phyloP scores from a whole-genome alignment of 2,797 vertebrate genomes.

The Lerista edwardsae region DNA sequence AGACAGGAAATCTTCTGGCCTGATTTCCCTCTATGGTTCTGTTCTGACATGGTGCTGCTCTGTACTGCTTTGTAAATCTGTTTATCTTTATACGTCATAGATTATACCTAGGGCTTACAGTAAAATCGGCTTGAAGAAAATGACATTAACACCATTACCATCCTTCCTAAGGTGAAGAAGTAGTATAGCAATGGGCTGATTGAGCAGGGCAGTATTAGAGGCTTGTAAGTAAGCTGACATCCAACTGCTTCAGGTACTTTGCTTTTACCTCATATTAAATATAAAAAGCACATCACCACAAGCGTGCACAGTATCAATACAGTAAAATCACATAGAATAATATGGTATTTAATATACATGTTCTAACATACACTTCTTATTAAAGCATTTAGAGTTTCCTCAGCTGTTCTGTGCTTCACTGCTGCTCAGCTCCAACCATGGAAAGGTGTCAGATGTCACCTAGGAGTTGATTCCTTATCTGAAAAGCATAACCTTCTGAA shows the following conservation, averaged over 20 bases:
- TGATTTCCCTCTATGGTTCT: conserved; percentile 36
- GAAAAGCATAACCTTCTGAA: too few species aligned
- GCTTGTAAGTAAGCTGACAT: conserved; percentile 46
- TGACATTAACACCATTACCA: conserved; percentile 66
- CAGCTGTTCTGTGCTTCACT: background rate
- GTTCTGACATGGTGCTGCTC: conserved; percentile 47
- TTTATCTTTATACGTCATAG: conserved; percentile 66
- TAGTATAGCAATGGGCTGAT: conserved; percentile 38
- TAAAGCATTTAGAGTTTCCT: background rate
- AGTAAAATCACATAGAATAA: background rate
- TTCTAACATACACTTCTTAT: background rate
- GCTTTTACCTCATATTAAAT: conserved; percentile 41
- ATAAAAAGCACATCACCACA: conserved; percentile 20
- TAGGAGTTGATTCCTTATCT: too few species aligned
- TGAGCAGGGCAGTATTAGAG: background rate
- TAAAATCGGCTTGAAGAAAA: conserved; percentile 50
- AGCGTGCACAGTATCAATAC: rapidly evolving
- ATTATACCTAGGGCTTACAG: conserved; percentile 57
- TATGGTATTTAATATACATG: too few species aligned
- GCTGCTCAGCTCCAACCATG: background rate
- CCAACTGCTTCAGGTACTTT: conserved; percentile 52
- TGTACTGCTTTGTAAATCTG: conserved; percentile 47
- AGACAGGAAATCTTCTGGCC: background rate
- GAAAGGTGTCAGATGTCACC: background rate
- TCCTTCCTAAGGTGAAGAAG: conserved; percentile 48